A percentile compares a stretch with the other conserved stretches of the same genome.
phyloP scores from a whole-genome alignment of 2,113 vertebrate genomes.

The Percina caprodes region DNA sequence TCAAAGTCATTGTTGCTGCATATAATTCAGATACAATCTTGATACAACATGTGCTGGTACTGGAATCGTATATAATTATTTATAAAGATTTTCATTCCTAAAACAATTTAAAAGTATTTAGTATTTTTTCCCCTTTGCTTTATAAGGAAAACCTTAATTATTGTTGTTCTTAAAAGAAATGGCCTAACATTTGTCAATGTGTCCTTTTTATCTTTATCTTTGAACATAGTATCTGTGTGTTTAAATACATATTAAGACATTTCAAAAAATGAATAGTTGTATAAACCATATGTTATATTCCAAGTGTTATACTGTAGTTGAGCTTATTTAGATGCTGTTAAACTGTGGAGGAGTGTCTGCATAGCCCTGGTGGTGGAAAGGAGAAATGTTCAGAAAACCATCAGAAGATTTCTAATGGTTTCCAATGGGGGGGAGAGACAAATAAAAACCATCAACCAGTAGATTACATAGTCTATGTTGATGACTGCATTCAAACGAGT shows the following conservation, averaged over 20 bases:
- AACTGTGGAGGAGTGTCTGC: not conserved
- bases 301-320: not conserved
- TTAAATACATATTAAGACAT: not conserved
- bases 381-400: not conserved
- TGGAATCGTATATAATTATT: not conserved
- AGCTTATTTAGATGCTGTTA: not conserved
- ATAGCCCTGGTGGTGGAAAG: not conserved
- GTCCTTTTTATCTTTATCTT: not conserved
- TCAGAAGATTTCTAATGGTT: not conserved
- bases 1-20: not conserved
- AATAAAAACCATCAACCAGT: not conserved
- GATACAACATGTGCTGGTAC: not conserved
- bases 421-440: not conserved
- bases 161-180: not conserved
- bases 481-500: not conserved
- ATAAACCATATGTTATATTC: not conserved
- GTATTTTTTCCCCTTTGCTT: not conserved
- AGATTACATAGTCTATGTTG: not conserved
- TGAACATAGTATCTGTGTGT: not conserved
- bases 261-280: not conserved
- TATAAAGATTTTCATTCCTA: not conserved
- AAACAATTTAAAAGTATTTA: not conserved
- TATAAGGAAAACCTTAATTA: constrained; percentile 5
- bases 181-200: not conserved
- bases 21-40: not conserved